Evolutionary conservation across 2,797 vertebrate genomes (phyloP).

Genomic region (Rhynchonycteris naso): DNA sequence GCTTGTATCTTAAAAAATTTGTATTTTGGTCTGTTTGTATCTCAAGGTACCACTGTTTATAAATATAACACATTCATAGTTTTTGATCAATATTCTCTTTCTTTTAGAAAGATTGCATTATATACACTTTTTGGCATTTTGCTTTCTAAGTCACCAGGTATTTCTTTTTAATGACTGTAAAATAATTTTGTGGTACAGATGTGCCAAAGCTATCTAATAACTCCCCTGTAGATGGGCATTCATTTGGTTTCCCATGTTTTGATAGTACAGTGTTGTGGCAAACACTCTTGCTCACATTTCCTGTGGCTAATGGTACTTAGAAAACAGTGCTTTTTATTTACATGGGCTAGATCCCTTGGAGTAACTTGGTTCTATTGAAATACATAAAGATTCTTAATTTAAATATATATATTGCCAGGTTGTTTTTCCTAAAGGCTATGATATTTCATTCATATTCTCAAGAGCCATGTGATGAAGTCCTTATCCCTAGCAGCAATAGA

Average conservation of each 20-base stretch:
- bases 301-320: not conserved
- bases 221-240: not conserved
- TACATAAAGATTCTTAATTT: conserved; percentile 22
- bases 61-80: not conserved
- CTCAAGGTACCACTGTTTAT: too few relatives aligned
- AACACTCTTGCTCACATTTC: not conserved
- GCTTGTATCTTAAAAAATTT: too few relatives aligned
- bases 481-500: not conserved
- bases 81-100: conserved; percentile 12
- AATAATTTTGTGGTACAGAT: not conserved
- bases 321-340: not conserved
- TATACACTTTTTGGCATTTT: not conserved
- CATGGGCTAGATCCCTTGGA: not conserved
- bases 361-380: not conserved
- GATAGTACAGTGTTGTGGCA: not conserved
- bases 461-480: not conserved
- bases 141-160: not conserved
- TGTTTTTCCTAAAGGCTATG: not conserved
- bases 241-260: not conserved
- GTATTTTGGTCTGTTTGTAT: too few relatives aligned
- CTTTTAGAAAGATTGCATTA: conserved; percentile 6
- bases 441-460: not conserved
- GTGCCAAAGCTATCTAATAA: not conserved
- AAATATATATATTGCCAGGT: conserved; percentile 32
- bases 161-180: not conserved